Percentiles rank a stretch among this genome's conserved stretches.
These are phyloP conservation scores for Eleginops maclovinus DNA, from an alignment of 2,113 vertebrate species.

Conservation along the genomic window DNA sequence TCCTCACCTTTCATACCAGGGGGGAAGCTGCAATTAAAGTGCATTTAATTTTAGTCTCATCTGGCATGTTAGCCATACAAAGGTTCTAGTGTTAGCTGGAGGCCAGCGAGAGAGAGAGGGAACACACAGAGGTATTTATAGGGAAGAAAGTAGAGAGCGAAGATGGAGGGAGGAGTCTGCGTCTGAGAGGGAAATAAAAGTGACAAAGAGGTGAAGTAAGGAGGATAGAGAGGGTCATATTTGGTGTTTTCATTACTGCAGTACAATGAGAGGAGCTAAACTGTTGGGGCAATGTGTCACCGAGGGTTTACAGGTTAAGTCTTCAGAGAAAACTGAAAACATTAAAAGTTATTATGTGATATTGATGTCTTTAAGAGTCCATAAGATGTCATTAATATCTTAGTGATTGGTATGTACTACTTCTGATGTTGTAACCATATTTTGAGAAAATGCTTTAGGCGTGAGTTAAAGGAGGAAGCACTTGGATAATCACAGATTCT, in stretches of 20 bases:
- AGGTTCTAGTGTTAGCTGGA: slow-evolving; percentile 72
- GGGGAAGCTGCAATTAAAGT: slow-evolving; percentile 65
- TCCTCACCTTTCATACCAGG: slow-evolving; percentile 32
- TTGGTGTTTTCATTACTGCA: background rate
- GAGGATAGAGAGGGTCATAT: background rate
- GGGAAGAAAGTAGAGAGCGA: slow-evolving; percentile 36
- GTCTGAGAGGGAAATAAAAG: slow-evolving; percentile 12
- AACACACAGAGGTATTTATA: slow-evolving; percentile 71
- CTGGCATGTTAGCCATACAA: slow-evolving; percentile 65
- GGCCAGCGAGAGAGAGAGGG: slow-evolving; percentile 45
- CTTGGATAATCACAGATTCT: background rate
- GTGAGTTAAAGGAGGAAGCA: background rate
- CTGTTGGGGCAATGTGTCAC: background rate
- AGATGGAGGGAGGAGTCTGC: slow-evolving; percentile 33
- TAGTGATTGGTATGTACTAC: too few species aligned
- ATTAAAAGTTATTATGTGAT: background rate
- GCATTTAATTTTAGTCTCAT: slow-evolving; percentile 77
- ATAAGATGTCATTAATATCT: too few species aligned
- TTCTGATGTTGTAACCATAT: background rate
- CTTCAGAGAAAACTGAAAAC: background rate
- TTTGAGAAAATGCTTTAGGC: background rate
- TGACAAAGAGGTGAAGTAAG: background rate
- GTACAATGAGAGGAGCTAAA: background rate
- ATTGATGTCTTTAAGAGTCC: background rate
- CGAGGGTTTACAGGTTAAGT: background rate